These are phyloP conservation scores for Bucorvus abyssinicus DNA, from an alignment of 2,797 vertebrate genomes.

Conservation along the genomic window DNA sequence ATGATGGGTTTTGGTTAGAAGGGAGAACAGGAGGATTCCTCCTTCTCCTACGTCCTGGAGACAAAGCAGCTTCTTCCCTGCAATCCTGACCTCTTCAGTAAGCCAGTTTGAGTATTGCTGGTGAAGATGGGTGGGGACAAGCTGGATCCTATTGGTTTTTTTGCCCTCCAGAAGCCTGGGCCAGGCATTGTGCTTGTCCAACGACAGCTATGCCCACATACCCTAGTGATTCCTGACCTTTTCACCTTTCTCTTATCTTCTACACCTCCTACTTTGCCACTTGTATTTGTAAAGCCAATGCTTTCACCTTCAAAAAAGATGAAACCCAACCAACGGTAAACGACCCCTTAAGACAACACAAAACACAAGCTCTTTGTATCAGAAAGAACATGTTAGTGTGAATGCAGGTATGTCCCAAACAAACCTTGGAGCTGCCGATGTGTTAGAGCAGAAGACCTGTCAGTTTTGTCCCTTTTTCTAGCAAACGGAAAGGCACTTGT, in stretches of 20 bases:
- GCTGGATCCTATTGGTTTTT: background rate
- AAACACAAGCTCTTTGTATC: background rate
- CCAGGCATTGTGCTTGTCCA: background rate
- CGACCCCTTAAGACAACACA: background rate
- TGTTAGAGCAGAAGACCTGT: background rate
- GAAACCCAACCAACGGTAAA: background rate
- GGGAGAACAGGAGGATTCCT: background rate
- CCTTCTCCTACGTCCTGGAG: background rate
- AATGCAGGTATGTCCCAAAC: background rate
- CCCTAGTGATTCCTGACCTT: background rate
- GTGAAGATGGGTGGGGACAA: background rate
- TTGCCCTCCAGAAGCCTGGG: background rate
- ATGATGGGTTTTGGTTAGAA: background rate
- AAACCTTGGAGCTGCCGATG: background rate
- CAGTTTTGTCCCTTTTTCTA: background rate
- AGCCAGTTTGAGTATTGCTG: background rate
- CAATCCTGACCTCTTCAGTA: background rate
- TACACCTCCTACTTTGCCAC: background rate
- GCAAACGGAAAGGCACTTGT: background rate
- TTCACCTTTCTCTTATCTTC: background rate
- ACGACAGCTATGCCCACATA: fast-evolving
- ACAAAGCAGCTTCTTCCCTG: background rate
- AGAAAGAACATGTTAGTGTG: background rate
- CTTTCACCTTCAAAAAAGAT: background rate
- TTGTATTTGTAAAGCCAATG: background rate